Base-by-base conservation (phyloP, 2,888 invertebrate species). In the Leptopilina syphax region DNA sequence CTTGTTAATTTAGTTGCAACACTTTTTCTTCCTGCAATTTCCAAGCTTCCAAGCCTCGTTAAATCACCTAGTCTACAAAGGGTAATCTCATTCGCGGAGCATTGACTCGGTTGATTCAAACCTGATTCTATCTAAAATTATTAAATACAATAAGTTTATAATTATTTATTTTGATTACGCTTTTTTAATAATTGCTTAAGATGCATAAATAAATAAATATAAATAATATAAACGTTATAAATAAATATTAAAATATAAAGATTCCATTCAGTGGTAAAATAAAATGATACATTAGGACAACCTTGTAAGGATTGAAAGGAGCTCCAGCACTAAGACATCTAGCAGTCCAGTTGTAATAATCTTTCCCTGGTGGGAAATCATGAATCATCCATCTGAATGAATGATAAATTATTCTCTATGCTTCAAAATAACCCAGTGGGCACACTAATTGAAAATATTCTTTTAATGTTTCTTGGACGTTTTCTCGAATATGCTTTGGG, bases 281-380 rank as follows among this genome's bases (percentile, higher is more conserved):
- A 44, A 57, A 24, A 24, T 47, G 27, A 18, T 60, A 8, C 44
- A 44, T 41, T 54, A 6, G 0, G 4, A 44, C 47, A 86, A 95
- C 94, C 85, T 95, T 94, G 86, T 95, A 95, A 0, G 98, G 98
- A 92, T 98, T 96, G 89, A 94, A 96, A n/a, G 95, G 93, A 0
- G 89, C 90, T 6, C 97, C 97, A 0, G 97, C 94, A 85, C 97
- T 97, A 10, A 97, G 92, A 90, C 98, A 98, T 60, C 98, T 93
- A 66, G 94, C 95, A 47, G 96, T 96, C 98, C 98, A 98, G 92
- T 97, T 97, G 91, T 97, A 97, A 92, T 96, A 98, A 92, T 98
- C 98, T 81, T 94, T 95, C 24, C 97, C 97, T 0, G 97, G 96
- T 0, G 96, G 94, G 84, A 94, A 92, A 80, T 95, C 95, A 90